Percentiles rank a stretch among this genome's conserved stretches.
Evolutionary conservation across 2,113 vertebrate species (phyloP).

Genomic region (Seriola quinqueradiata): DNA sequence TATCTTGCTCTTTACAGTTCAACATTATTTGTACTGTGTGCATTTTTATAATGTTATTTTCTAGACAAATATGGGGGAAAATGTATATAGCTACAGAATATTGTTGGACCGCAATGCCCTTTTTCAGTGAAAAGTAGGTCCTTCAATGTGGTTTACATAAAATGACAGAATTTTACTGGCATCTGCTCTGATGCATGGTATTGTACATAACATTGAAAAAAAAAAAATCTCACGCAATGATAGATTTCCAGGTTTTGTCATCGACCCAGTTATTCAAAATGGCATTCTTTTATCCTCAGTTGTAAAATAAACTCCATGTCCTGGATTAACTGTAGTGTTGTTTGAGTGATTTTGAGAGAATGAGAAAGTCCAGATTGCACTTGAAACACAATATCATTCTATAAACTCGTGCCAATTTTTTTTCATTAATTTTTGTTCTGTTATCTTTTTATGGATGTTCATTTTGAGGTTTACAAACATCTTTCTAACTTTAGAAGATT

Average conservation of each 20-base stretch:
- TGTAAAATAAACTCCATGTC: constrained; percentile 87
- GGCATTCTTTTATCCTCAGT: constrained; percentile 84
- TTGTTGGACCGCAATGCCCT: constrained; percentile 91
- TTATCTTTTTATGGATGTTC: not conserved
- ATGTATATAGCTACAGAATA: constrained; percentile 82
- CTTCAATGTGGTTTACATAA: constrained; percentile 94
- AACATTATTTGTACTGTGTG: constrained; percentile 99
- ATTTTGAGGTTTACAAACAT: not conserved
- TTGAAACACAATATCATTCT: not conserved
- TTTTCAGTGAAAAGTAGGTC: constrained; percentile 93
- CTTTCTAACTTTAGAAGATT: not conserved
- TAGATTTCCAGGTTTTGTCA: constrained; percentile 96
- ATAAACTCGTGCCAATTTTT: too few relatives aligned
- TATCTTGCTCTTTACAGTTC: constrained; percentile 95
- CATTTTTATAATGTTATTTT: constrained; percentile 99
- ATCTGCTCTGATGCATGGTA: constrained; percentile 92
- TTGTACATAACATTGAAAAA: constrained; percentile 85
- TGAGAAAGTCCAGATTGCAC: constrained; percentile 2
- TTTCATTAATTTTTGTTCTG: too few relatives aligned
- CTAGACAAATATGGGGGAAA: constrained; percentile 88
- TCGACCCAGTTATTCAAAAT: constrained; percentile 90
- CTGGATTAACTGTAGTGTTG: constrained; percentile 60
- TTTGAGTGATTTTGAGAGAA: constrained; percentile 63
- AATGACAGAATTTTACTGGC: constrained; percentile 91
- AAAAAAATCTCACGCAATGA: constrained; percentile 91